Evolutionary conservation across 1,140 invertebrate genomes (phyloP).

Genomic region (Stegodyphus mimosarum): DNA sequence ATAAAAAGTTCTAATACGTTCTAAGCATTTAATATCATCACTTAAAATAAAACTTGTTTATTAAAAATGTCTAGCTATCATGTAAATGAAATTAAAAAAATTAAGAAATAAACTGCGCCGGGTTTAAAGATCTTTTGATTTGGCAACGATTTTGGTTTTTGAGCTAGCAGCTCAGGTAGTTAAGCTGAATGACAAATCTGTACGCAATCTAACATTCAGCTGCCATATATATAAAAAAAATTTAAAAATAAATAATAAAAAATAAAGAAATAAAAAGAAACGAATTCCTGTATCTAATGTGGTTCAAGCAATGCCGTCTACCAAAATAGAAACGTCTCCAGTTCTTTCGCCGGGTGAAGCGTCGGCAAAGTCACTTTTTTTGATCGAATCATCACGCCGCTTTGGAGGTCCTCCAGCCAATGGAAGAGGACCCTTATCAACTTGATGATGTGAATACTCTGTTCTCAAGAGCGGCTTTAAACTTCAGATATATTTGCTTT

Average conservation of each 20-base stretch:
- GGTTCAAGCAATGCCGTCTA: background rate
- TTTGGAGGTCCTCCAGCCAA: constrained; percentile 48
- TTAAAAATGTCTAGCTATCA: too few relatives aligned
- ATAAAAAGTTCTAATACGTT: too few relatives aligned
- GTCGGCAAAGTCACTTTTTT: constrained; percentile 28
- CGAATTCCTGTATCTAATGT: constrained; percentile 11
- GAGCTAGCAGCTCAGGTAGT: background rate
- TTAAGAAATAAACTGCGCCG: too few relatives aligned
- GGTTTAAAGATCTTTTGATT: too few relatives aligned
- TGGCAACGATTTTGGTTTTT: too few relatives aligned
- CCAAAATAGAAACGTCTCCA: constrained; percentile 30
- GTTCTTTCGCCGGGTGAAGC: constrained; percentile 5
- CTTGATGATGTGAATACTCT: constrained; percentile 50
- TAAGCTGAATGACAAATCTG: constrained; percentile 38
- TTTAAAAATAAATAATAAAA: too few relatives aligned
- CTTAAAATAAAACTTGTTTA: too few relatives aligned
- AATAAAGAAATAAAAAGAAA: too few relatives aligned
- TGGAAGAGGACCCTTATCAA: constrained; percentile 30
- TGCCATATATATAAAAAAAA: background rate
- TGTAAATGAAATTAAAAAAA: too few relatives aligned
- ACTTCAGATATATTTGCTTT: background rate
- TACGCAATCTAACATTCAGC: constrained; percentile 22
- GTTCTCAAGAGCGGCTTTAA: constrained; percentile 8
- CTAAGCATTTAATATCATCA: too few relatives aligned
- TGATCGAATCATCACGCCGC: constrained; percentile 33